Evolutionary conservation across 2,888 invertebrate genomes (phyloP).

Genomic region (Drosophila algonquin): DNA sequence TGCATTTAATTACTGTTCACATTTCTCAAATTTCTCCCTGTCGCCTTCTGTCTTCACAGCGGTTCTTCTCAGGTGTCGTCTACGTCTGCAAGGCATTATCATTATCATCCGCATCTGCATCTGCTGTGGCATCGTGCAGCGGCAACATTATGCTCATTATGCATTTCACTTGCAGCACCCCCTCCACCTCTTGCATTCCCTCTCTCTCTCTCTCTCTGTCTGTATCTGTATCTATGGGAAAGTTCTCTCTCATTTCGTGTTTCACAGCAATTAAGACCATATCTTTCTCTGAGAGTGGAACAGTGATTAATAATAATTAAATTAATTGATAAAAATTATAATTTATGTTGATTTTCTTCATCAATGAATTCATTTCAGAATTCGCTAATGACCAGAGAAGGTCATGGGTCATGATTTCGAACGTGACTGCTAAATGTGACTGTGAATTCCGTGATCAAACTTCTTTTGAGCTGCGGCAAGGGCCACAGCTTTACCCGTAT

Average conservation of each 20-base stretch:
- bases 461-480: too few species aligned
- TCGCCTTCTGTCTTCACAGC: not conserved
- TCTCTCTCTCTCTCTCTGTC: not conserved
- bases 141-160: conserved; percentile 74
- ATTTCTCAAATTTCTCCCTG: conserved; percentile 73
- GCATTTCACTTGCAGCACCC: conserved; percentile 59
- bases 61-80: conserved; percentile 59
- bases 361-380: too few species aligned
- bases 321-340: too few species aligned
- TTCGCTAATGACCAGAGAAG: too few species aligned
- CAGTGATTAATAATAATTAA: too few species aligned
- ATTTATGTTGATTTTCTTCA: too few species aligned
- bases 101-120: conserved; percentile 56
- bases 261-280: not conserved
- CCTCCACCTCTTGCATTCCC: not conserved
- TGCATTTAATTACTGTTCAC: conserved; percentile 74
- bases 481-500: too few species aligned
- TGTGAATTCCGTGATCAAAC: too few species aligned
- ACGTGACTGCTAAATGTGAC: too few species aligned
- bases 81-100: conserved; percentile 52
- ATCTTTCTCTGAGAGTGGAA: not conserved
- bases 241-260: conserved; percentile 37
- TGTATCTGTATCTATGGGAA: conserved; percentile 50
- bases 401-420: too few species aligned
- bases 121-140: conserved; percentile 58